phyloP scores from a whole-genome alignment of 1,140 invertebrate genomes.

The Trigoniulus corallinus region DNA sequence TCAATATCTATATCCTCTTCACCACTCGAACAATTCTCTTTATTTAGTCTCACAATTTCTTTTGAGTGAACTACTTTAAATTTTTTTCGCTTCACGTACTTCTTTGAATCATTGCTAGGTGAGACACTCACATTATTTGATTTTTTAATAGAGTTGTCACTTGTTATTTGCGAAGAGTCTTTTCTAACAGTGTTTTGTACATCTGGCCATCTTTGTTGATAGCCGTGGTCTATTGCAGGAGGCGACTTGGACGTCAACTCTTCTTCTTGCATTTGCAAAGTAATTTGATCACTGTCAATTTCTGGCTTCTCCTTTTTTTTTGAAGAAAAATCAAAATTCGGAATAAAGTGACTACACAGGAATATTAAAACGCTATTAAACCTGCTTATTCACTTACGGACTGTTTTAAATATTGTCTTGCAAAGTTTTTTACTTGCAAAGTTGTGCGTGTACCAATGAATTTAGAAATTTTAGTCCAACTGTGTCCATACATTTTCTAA shows the following conservation, averaged over 20 bases:
- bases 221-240: too few relatives aligned
- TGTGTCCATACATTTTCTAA: constrained; percentile 43
- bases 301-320: neutral
- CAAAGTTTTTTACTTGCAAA: constrained; percentile 39
- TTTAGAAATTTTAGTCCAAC: constrained; percentile 39
- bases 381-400: neutral
- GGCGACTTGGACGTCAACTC: neutral
- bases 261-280: neutral
- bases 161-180: too few relatives aligned
- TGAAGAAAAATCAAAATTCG: neutral
- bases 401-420: constrained; percentile 21
- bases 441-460: constrained; percentile 41
- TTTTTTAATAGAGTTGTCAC: neutral
- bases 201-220: too few relatives aligned
- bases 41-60: neutral
- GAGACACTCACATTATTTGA: neutral
- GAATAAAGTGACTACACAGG: neutral
- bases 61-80: too few relatives aligned
- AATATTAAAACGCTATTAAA: neutral
- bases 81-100: too few relatives aligned
- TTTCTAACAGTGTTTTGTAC: too few relatives aligned
- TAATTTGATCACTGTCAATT: neutral
- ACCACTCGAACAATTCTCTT: neutral
- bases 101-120: too few relatives aligned
- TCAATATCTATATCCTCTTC: neutral